Base-by-base conservation (phyloP, 2,113 vertebrate genomes). In the Ictidomys tridecemlineatus region DNA sequence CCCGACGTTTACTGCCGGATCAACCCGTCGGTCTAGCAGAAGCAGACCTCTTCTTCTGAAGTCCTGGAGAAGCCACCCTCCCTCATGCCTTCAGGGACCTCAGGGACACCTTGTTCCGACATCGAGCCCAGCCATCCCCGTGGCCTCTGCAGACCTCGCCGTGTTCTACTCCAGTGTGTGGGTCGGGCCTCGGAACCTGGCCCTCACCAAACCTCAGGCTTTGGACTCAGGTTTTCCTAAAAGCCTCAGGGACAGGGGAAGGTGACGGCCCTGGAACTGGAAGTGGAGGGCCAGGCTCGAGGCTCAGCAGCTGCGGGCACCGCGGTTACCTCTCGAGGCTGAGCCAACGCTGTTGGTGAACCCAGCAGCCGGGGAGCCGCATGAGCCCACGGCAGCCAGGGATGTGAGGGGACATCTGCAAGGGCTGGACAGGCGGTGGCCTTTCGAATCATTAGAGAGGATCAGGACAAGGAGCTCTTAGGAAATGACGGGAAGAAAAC, bases 21-120 rank as follows among this genome's bases (percentile, higher is more conserved):
- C 32, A 73, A 61, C 42, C 16, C 76, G 13, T 39, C 18, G 2
- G 13, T 10, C 61, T 93, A 42, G 77, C 0, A 5, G 85, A 94
- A 96, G 89, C 69, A 56, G 80, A 72, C 45, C 65, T 63, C 73
- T 26, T 89, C 67, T 86, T 69, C 93, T 58, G 61, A 82, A 86
- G 28, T 72, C 69, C 70, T 20, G 4, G 53, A 86, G 89, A 86
- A 82, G 72, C 65, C 51, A 39, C 0, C 4, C 32, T 86, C 22
- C 24, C 70, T 85, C 92, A 89, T 2, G 7, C 28, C 17, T 30
- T 72, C 51, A 8, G 1, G 30, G 42, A 82, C 37, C 45, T 39
- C 61, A 30, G 24, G 30, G 80, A 51, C 34, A 34, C 39, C 34
- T 69, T 70, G 26, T 53, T 53, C 16, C 14, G 16, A 53, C 56